These are phyloP conservation scores for Andricus curvator DNA, from an alignment of 2,888 invertebrate genomes.

Conservation along the genomic window DNA sequence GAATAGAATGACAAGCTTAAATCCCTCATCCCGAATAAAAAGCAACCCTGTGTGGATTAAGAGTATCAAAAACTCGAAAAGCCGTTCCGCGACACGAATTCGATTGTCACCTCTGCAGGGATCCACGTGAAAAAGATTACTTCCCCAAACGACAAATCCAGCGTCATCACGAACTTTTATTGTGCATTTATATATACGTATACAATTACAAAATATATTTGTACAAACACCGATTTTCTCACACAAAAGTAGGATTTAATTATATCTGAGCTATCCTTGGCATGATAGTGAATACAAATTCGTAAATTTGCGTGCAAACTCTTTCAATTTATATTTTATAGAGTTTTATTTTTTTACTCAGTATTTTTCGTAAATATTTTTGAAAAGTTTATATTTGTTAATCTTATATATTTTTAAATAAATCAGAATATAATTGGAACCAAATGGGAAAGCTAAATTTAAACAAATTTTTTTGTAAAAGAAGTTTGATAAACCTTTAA, in stretches of 20 bases:
- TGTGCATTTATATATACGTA: background rate
- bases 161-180: slow-evolving; percentile 50
- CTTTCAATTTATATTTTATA: too few relatives aligned
- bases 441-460: too few relatives aligned
- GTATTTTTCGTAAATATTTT: too few relatives aligned
- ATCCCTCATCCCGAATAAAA: slow-evolving; percentile 22
- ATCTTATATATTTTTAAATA: too few relatives aligned
- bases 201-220: background rate
- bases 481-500: too few relatives aligned
- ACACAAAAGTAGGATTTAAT: background rate
- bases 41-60: slow-evolving; percentile 17
- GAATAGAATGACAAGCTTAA: slow-evolving; percentile 28
- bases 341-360: too few relatives aligned
- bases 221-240: background rate
- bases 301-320: too few relatives aligned
- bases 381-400: too few relatives aligned
- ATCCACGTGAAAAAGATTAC: slow-evolving; percentile 54
- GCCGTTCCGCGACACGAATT: slow-evolving; percentile 25
- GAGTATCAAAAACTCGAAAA: slow-evolving; percentile 35
- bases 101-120: slow-evolving; percentile 22
- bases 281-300: too few relatives aligned
- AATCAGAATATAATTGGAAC: too few relatives aligned
- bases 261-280: too few relatives aligned
- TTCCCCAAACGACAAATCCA: slow-evolving; percentile 59
- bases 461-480: too few relatives aligned